Evolutionary conservation across 35 echinoderm and acorn worm genomes (phyloP).

Genomic region (Amphiura filiformis): DNA sequence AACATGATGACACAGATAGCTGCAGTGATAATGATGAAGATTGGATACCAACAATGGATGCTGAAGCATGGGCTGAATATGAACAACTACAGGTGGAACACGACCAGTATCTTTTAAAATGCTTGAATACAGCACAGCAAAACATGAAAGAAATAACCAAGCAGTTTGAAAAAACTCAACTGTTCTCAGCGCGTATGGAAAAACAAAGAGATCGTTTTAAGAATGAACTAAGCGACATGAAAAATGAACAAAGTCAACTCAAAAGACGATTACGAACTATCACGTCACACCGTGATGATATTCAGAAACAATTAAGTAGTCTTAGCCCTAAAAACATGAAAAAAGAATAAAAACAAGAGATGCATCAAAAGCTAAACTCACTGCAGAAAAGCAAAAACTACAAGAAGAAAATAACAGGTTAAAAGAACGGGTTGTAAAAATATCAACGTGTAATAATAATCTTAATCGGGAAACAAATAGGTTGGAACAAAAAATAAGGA

Average conservation of each 20-base stretch:
- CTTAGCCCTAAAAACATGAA: background rate
- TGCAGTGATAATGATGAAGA: slow-evolving; percentile 4
- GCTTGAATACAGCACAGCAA: slow-evolving; percentile 17
- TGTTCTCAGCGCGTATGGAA: background rate
- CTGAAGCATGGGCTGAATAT: slow-evolving; percentile 16
- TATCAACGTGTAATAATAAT: slow-evolving; percentile 2
- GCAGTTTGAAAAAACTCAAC: slow-evolving; percentile 22
- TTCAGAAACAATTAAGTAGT: slow-evolving; percentile 14
- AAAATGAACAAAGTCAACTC: background rate
- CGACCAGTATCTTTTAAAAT: background rate
- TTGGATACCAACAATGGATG: slow-evolving; percentile 17
- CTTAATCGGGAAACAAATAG: background rate
- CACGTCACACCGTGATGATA: background rate
- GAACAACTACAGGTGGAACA: background rate
- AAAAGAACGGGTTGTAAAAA: background rate
- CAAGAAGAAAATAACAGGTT: background rate
- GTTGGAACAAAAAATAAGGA: background rate
- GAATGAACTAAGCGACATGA: background rate
- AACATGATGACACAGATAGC: slow-evolving; percentile 12
- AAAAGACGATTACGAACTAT: background rate
- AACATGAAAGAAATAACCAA: slow-evolving; percentile 30
- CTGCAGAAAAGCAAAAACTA: background rate
- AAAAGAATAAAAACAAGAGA: slow-evolving; percentile 18
- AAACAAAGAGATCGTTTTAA: slow-evolving; percentile 7
- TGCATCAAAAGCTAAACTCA: background rate